Evolutionary conservation across 2,113 vertebrate species (phyloP), one percentile per base, ranked within the genome.

Genomic region (Perca flavescens): DNA sequence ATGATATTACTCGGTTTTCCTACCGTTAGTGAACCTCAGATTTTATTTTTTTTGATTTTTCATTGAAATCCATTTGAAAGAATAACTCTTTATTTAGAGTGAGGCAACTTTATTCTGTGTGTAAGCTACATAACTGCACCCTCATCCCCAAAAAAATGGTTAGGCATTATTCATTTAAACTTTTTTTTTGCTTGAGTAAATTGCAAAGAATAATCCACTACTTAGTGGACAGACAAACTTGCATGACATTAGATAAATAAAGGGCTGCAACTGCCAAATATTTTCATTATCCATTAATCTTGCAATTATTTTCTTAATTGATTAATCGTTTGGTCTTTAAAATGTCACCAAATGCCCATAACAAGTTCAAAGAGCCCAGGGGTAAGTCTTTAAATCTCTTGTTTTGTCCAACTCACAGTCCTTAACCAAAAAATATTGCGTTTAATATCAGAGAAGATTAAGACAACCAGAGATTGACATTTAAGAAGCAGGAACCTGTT

Each of bases 1-100:
- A 71, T 47, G 25, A 28, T 50, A 22, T 70, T 66, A 21, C 19
- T 71, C 25, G 56, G 19, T 76, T 61, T 85, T 16, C 21, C 43
- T 50, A 46, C 34, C 1, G 1, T 13, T 15, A 36, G 15, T 40
- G 21, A 71, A 71, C 31, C 21, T 36, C 19, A 16, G 28, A 34
- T 1, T 34, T 6, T 34, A 25, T 34, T 43, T 43, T 10, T 40
- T 40, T 40, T 40, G 0, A 58, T 72, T 65, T 74, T 11, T 22
- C 12, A 46, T 4, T 36, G 50, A 40, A 64, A 57, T 34, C 47
- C 68, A 16, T 66, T 15, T 25, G 22, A 52, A 49, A 47, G 31
- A 62, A 31, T 40, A 5, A 7, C 2, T 34, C 6, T 75, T 49
- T 56, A 52, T 58, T 68, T 64, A 47, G 7, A 82, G 58, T 13